Evolutionary conservation across 2,113 vertebrate genomes (phyloP).

Genomic region (Cynopterus brachyotis): DNA sequence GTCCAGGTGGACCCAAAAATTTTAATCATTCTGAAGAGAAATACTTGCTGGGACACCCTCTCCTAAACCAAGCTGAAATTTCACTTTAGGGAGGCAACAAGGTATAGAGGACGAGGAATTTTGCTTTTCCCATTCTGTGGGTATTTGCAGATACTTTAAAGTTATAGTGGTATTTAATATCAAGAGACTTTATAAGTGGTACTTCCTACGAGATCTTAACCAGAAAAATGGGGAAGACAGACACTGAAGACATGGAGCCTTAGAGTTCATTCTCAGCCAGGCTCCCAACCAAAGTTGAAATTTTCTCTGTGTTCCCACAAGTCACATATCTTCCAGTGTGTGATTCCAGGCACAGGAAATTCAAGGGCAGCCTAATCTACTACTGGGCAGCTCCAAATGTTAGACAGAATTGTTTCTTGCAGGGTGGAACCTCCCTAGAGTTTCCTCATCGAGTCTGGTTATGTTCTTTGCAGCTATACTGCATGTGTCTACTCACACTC

Average conservation of each 20-base stretch:
- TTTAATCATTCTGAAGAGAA: constrained; percentile 75
- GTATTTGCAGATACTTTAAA: background rate
- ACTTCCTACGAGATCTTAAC: background rate
- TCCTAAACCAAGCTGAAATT: constrained; percentile 42
- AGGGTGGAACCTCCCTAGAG: background rate
- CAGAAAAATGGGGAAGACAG: background rate
- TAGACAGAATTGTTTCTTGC: background rate
- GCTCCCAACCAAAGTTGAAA: background rate
- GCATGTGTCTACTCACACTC: background rate
- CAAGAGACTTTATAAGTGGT: background rate
- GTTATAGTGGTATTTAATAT: background rate
- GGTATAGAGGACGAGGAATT: background rate
- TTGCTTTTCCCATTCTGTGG: background rate
- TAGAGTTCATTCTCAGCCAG: background rate
- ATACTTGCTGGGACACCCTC: constrained; percentile 27
- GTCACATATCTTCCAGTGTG: background rate
- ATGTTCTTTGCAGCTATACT: background rate
- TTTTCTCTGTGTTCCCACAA: background rate
- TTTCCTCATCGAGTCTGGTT: background rate
- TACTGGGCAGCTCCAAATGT: accelerated
- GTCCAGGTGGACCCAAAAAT: constrained; percentile 51
- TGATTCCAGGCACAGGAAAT: background rate
- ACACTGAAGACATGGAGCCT: background rate
- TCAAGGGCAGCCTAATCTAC: no score
- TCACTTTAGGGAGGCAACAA: background rate